These are phyloP conservation scores for Oopsacas minuta DNA, from an alignment of 37 sponge, comb jelly and placozoan species.

Conservation along the genomic window DNA sequence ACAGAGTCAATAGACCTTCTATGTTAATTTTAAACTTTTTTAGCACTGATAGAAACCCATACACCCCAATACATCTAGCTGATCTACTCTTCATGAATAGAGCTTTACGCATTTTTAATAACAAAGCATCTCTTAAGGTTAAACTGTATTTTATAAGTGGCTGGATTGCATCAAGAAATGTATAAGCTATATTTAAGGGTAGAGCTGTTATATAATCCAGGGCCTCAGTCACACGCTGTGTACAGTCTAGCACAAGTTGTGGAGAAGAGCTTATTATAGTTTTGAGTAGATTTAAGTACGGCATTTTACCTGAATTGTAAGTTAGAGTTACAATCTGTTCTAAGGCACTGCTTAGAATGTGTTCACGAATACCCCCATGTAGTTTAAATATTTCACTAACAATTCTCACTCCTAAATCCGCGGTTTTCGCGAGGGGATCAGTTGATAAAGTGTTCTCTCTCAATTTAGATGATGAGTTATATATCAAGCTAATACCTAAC, in stretches of 20 bases:
- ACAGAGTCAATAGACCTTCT: not conserved
- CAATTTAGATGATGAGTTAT: not conserved
- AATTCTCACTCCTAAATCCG: not conserved
- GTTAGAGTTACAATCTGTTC: not conserved
- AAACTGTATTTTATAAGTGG: not conserved
- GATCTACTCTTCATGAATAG: not conserved
- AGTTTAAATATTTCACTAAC: constrained; percentile 3
- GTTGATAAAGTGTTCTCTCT: not conserved
- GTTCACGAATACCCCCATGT: not conserved
- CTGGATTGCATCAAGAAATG: not conserved
- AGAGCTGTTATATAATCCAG: not conserved
- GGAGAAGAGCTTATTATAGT: not conserved
- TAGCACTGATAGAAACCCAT: not conserved
- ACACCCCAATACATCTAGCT: not conserved
- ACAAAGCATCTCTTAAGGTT: not conserved
- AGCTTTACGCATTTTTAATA: not conserved
- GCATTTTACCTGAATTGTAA: not conserved
- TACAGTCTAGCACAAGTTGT: not conserved
- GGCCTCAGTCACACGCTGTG: not conserved
- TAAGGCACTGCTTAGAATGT: not conserved
- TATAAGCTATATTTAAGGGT: not conserved
- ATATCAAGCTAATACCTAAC: not conserved
- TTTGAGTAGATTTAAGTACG: not conserved
- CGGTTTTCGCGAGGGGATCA: constrained; percentile 11
- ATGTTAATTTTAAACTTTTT: constrained; percentile 15